A percentile compares a stretch with the other conserved stretches of the same genome.
These are phyloP conservation scores for Jordanella pulchra DNA, from an alignment of 2,797 vertebrate genomes.

Conservation along the genomic window DNA sequence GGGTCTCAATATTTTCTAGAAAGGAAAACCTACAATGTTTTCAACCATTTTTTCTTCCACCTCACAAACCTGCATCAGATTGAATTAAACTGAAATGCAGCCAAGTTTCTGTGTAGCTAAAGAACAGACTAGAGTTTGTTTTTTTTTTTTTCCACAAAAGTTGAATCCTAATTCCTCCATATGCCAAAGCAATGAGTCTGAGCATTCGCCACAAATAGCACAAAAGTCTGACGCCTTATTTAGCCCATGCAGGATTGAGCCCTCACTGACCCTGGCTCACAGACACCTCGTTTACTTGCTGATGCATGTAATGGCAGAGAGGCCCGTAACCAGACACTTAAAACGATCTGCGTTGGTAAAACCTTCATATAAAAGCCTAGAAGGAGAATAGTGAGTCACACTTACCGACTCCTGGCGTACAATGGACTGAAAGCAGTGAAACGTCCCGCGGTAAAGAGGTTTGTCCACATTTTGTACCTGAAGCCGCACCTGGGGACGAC, in stretches of 20 bases:
- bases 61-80: too few relatives aligned
- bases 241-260: slow-evolving; percentile 57
- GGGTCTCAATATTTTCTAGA: too few relatives aligned
- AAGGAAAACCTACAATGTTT: too few relatives aligned
- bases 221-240: slow-evolving; percentile 61
- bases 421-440: slow-evolving; percentile 96
- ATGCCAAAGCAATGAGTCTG: slow-evolving; percentile 18
- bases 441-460: slow-evolving; percentile 92
- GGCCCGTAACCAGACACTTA: slow-evolving; percentile 43
- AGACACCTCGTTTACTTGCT: slow-evolving; percentile 24
- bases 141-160: too few relatives aligned
- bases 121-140: not conserved
- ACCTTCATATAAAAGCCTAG: not conserved
- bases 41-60: too few relatives aligned
- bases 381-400: not conserved
- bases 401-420: slow-evolving; percentile 94
- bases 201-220: slow-evolving; percentile 35
- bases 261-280: slow-evolving; percentile 43
- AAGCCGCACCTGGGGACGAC: slow-evolving; percentile 88
- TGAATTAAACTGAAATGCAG: not conserved
- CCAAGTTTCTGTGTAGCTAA: too few relatives aligned
- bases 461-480: slow-evolving; percentile 93
- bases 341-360: slow-evolving; percentile 9
- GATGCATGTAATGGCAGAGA: slow-evolving; percentile 13
- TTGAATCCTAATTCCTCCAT: not conserved